These are phyloP conservation scores for Drosophila kurseongensis DNA, from an alignment of 1,140 invertebrate species.

Conservation along the genomic window DNA sequence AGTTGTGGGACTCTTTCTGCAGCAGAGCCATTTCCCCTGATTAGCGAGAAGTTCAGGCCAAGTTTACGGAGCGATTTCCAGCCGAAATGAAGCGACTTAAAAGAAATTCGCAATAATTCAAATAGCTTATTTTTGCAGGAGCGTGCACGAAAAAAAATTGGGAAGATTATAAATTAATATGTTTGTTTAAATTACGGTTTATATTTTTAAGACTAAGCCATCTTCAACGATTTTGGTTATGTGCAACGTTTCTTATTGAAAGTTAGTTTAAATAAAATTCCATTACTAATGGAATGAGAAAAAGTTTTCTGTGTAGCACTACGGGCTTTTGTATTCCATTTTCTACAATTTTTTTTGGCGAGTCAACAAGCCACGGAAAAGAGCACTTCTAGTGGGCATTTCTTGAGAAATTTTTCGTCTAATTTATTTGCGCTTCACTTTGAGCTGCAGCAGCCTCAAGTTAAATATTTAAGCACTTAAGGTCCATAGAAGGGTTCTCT, in stretches of 20 bases:
- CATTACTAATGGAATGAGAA: background rate
- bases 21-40: constrained; percentile 26
- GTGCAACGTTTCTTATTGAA: too few relatives aligned
- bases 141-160: background rate
- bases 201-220: too few relatives aligned
- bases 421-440: constrained; percentile 77
- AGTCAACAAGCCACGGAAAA: constrained; percentile 45
- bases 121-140: constrained; percentile 8
- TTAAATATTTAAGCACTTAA: constrained; percentile 60
- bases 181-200: background rate
- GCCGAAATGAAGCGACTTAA: constrained; percentile 20
- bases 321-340: background rate
- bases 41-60: constrained; percentile 35
- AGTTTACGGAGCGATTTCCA: constrained; percentile 31
- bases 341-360: constrained; percentile 28
- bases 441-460: constrained; percentile 28
- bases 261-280: too few relatives aligned
- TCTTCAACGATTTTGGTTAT: too few relatives aligned
- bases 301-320: constrained; percentile 1
- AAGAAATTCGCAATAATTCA: constrained; percentile 46
- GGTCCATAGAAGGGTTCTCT: constrained; percentile 8
- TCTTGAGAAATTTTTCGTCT: constrained; percentile 53
- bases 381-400: constrained; percentile 57
- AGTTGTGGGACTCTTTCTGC: constrained; percentile 17
- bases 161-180: background rate